Evolutionary conservation across 64 coral and sea anemone genomes (phyloP), one percentile per base, ranked within the genome.

Genomic region (Catalaphyllia jardinei): DNA sequence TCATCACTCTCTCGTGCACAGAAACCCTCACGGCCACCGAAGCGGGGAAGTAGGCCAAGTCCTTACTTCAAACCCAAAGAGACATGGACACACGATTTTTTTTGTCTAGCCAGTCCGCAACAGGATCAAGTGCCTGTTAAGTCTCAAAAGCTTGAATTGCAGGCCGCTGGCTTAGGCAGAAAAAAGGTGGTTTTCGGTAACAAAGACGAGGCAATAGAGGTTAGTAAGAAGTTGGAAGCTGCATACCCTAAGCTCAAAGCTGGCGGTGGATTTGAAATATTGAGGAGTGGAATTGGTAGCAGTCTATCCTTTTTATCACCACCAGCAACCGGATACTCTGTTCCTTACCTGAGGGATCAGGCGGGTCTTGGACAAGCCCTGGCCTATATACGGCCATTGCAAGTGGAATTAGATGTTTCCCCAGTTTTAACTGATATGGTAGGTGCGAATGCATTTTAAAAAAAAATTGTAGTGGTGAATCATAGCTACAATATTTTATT

Each of bases 61-160:
- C 16, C 16, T 20, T 24, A 20, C 16, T 64, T 17, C 22, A 18
- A 64, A 24, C 62, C 62, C 16, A 64, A 64, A 79, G 90, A 92
- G 60, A 92, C 90, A 2, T 86, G 90, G 80, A 91, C 89, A 28
- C 80, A 86, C 38, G 35, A 92, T 6, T 92, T 86, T 29, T 30
- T 92, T 30, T 92, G 81, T 33, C 5, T 92, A 24, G 12, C 80
- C 6, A 24, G 49, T 1, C 55, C 18, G 6, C 20, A 62, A 27
- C 27, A 24, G 24, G 22, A 24, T 17, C 2, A 12, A 19, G 28
- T 87, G 0, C 82, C 80, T 65, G 25, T 8, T 9, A 57, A 31
- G 8, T 25, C 74, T 22, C 50, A 78, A 16, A 86, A 92, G 38
- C 25, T 92, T 10, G 38, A 52, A 6, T 74, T 86, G 12, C 51